These are phyloP conservation scores for Linnaemya tessellans DNA, from an alignment of 2,888 invertebrate species.

Conservation along the genomic window DNA sequence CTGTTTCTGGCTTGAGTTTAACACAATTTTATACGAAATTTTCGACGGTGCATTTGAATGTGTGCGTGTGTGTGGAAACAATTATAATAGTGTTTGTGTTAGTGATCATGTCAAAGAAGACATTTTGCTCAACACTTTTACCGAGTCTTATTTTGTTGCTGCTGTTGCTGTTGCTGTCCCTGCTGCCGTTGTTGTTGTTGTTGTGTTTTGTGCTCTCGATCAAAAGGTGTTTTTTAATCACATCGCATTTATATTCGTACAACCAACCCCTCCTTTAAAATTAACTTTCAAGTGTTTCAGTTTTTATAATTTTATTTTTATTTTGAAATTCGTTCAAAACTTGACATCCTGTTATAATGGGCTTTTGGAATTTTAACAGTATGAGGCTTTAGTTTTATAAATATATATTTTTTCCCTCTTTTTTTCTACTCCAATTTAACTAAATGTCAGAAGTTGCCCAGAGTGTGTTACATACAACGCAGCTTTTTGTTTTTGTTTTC, in stretches of 20 bases:
- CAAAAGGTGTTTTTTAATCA: conserved; percentile 49
- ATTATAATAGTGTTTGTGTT: conserved; percentile 11
- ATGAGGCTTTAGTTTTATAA: conserved; percentile 24
- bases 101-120: conserved; percentile 71
- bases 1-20: conserved; percentile 29
- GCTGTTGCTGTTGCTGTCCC: background rate
- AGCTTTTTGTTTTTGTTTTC: background rate
- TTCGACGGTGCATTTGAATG: background rate
- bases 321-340: conserved; percentile 48
- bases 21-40: conserved; percentile 28
- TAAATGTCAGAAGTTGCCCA: conserved; percentile 46
- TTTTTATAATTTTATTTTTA: conserved; percentile 39
- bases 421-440: conserved; percentile 46
- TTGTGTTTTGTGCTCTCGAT: background rate
- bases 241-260: conserved; percentile 47
- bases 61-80: background rate
- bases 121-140: conserved; percentile 72
- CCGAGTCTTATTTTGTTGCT: conserved; percentile 47
- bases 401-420: background rate
- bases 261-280: conserved; percentile 37
- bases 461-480: conserved; percentile 12
- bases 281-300: background rate
- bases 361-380: conserved; percentile 14
- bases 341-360: conserved; percentile 60
- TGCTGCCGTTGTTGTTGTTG: background rate